A percentile compares a stretch with the other conserved stretches of the same genome.
Evolutionary conservation across 2,888 invertebrate genomes (phyloP).

Genomic region (Drosophila setosimentum): DNA sequence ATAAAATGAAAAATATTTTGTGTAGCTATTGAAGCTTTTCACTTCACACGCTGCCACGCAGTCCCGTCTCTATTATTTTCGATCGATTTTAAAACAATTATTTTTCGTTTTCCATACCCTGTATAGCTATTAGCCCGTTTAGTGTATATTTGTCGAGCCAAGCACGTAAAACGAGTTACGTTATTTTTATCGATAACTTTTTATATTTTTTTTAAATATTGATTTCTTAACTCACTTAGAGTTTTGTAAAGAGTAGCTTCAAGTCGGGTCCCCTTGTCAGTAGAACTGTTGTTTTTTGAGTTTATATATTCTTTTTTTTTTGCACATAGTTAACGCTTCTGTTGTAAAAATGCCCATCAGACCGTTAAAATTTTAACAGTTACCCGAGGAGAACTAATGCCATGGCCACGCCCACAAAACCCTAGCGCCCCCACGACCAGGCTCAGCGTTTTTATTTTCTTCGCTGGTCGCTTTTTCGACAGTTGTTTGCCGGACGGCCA

Average conservation of each 20-base stretch:
- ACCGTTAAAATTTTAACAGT: constrained; percentile 74
- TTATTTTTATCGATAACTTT: background rate
- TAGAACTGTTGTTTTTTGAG: background rate
- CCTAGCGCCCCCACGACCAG: constrained; percentile 22
- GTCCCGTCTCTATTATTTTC: constrained; percentile 1
- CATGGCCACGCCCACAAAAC: constrained; percentile 24
- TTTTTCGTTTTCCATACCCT: background rate
- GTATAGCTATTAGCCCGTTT: no score
- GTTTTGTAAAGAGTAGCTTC: background rate
- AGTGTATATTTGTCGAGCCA: background rate
- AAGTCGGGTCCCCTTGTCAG: background rate
- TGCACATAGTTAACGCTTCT: constrained; percentile 78
- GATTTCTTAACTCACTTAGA: background rate
- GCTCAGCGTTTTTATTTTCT: constrained; percentile 59
- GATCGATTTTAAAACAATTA: background rate
- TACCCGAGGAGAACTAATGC: constrained; percentile 18
- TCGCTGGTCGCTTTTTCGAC: constrained; percentile 33
- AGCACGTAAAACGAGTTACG: background rate
- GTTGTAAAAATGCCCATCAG: constrained; percentile 77
- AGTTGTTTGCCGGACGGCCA: constrained; percentile 21
- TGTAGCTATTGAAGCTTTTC: constrained; percentile 48
- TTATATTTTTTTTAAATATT: no score
- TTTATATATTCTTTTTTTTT: constrained; percentile 6
- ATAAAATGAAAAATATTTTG: constrained; percentile 72
- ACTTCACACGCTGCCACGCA: constrained; percentile 4